Conservation (phyloP, 2,888 invertebrate species). For the Drosophila merina region DNA sequence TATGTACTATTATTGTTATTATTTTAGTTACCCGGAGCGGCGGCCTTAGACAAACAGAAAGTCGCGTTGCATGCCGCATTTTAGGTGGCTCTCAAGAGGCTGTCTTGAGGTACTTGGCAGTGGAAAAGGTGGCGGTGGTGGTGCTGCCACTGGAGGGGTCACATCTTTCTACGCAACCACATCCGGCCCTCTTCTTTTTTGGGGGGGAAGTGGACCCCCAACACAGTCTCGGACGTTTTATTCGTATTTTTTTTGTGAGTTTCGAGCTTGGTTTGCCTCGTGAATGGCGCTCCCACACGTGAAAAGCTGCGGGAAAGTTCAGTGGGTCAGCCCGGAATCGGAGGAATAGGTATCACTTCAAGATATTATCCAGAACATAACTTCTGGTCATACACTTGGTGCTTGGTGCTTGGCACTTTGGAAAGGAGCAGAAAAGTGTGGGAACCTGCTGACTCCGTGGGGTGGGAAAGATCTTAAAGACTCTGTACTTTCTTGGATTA, state of each 20-base stretch:
- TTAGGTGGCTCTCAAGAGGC: slow-evolving; percentile 15
- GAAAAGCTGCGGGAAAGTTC: slow-evolving; percentile 23
- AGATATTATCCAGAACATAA: slow-evolving; percentile 58
- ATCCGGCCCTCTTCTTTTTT: slow-evolving; percentile 37
- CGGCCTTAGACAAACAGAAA: slow-evolving; percentile 65
- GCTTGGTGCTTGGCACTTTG: slow-evolving; percentile 1
- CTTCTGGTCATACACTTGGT: slow-evolving; percentile 39
- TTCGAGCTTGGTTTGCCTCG: slow-evolving; percentile 18
- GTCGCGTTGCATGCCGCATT: slow-evolving; percentile 51
- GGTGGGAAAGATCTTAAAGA: too few relatives aligned
- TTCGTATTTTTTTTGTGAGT: not conserved
- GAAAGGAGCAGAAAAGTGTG: slow-evolving; percentile 27
- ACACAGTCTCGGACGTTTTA: not conserved
- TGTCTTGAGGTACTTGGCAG: not conserved
- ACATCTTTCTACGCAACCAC: slow-evolving; percentile 47
- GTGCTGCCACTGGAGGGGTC: slow-evolving; percentile 5
- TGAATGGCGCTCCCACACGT: slow-evolving; percentile 43
- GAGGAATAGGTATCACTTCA: slow-evolving; percentile 36
- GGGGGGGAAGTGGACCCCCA: slow-evolving; percentile 7
- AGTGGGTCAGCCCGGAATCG: slow-evolving; percentile 30
- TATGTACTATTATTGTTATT: slow-evolving; percentile 71
- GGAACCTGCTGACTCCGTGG: slow-evolving; percentile 10
- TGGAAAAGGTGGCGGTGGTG: too few relatives aligned
- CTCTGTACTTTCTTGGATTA: too few relatives aligned
- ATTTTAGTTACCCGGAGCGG: slow-evolving; percentile 56